These are phyloP conservation scores for Promerops cafer DNA, from an alignment of 2,113 vertebrate species.

Conservation along the genomic window DNA sequence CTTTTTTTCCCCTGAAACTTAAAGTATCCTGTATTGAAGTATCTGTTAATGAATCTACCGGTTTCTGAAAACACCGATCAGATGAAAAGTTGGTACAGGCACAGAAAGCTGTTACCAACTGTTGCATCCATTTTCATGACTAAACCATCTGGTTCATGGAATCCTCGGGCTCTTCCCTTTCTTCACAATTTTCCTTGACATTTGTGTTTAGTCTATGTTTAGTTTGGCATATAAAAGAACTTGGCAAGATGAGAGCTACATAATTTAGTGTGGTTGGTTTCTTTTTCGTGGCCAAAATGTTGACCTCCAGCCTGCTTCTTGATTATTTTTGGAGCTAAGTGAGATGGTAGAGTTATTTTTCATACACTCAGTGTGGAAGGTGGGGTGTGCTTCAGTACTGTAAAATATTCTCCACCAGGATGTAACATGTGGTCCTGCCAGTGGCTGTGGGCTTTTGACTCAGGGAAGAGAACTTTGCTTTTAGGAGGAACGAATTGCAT, in stretches of 20 bases:
- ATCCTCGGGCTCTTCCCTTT: background rate
- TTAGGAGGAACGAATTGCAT: background rate
- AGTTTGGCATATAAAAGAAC: background rate
- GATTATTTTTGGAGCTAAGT: background rate
- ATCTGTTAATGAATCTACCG: background rate
- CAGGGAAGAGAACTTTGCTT: background rate
- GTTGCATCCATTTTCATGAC: slow-evolving; percentile 11
- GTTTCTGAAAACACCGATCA: background rate
- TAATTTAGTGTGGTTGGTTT: background rate
- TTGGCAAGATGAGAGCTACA: background rate
- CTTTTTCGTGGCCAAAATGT: background rate
- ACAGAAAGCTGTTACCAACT: slow-evolving; percentile 13
- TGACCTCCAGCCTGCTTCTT: background rate
- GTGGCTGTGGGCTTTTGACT: background rate
- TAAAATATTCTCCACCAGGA: background rate
- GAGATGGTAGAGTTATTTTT: background rate
- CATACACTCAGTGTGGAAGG: background rate
- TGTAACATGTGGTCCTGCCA: background rate
- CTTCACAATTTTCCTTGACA: slow-evolving; percentile 17
- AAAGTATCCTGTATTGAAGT: background rate
- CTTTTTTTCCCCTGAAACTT: background rate
- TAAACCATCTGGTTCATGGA: slow-evolving; percentile 32
- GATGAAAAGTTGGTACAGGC: background rate
- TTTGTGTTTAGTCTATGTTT: slow-evolving; percentile 43
- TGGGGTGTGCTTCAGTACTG: background rate